Base-by-base conservation (phyloP, 2,888 invertebrate species). In the Sarcophaga variegata region DNA sequence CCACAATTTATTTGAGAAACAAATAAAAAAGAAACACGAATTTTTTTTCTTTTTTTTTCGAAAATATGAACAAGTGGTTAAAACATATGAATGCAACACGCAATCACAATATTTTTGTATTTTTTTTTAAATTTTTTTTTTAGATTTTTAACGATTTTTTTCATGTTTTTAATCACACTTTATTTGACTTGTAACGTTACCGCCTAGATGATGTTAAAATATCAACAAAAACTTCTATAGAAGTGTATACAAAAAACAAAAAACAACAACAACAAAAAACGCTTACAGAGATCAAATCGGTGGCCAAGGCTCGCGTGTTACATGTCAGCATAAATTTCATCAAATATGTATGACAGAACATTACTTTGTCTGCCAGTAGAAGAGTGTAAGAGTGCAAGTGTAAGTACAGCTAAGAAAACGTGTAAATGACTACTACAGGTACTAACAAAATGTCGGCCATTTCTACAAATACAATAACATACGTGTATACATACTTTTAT, bases 261-360 rank as follows among this genome's bases (percentile, higher is more conserved):
- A 4, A 37, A 8, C 37, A 37, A 49, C 49, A 54, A 54, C 54
- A 54, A 54, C 4, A 54, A 54, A 49, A 49, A 3, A 54, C 8
- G 8, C 37, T 37, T 2, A 14, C 12, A 70, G 75, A 84, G 84
- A 87, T 81, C 80, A 85, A 81, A 85, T 78, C 81, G 81, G 75
- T 84, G 74, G 84, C 84, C 81, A 54, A 79, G 64, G 89, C 89
- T 92, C 91, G 91, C 91, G 92, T 92, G 91, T 91, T 89, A 90
- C 92, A 92, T 92, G 92, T 92, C 92, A 91, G 90, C 92, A 77
- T 81, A 76, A 62, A 72, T 66, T 66, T 81, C 76, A 72, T 81
- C 76, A 76, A 63, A 59, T 25, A 59, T 77, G 64, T 70, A 69
- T n/a, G 67, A 25, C 22, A 59, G 22, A 14, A 54, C 62, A 76